Evolutionary conservation across 2,113 vertebrate species (phyloP).

Genomic region (Solea senegalensis): DNA sequence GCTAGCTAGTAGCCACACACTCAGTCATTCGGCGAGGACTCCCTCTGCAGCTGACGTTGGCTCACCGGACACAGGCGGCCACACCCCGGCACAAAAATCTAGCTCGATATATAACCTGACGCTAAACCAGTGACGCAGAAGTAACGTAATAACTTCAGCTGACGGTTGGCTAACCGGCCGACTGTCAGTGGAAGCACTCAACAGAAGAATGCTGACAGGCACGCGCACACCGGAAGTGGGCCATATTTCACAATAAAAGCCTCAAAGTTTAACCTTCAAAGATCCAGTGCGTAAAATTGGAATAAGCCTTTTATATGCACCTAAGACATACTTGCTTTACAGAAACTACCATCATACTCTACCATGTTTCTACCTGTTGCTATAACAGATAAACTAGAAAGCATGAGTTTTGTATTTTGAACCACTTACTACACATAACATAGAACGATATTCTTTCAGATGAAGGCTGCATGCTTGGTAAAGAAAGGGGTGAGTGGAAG

Average conservation of each 20-base stretch:
- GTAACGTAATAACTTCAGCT: background rate
- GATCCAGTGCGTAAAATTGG: no score
- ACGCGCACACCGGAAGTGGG: background rate
- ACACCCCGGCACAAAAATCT: background rate
- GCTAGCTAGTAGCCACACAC: constrained; percentile 43
- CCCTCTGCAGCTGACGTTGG: constrained; percentile 17
- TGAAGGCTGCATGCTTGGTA: no score
- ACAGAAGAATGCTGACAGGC: background rate
- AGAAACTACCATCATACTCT: no score
- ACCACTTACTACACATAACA: no score
- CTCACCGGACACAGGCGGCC: background rate
- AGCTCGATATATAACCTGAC: background rate
- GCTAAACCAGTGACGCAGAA: no score
- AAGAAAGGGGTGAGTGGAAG: no score
- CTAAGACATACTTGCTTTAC: no score
- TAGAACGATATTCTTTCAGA: no score
- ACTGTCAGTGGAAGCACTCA: background rate
- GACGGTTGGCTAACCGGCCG: background rate
- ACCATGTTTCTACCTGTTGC: no score
- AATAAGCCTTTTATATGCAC: no score
- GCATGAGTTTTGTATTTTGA: no score
- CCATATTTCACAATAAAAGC: background rate
- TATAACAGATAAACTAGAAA: no score
- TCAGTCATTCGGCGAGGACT: constrained; percentile 23
- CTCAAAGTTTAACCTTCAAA: background rate